Base-by-base conservation (phyloP, 2,113 vertebrate species). In the Caranx melampygus region DNA sequence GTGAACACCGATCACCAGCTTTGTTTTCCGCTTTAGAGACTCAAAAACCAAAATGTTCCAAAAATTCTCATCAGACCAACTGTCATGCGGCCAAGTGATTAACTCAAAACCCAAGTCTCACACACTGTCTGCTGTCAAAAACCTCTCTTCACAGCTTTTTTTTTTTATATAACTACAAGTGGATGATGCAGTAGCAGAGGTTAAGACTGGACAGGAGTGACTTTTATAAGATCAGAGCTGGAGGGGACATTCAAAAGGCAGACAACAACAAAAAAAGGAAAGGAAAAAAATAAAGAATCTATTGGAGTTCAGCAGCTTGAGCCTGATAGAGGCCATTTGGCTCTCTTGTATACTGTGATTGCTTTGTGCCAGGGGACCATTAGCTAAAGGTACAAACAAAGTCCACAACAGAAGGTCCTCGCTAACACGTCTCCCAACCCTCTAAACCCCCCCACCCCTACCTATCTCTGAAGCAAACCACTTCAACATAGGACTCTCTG, bases 401-500 rank as follows among this genome's bases (percentile, higher is more conserved):
- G 79, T 74, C 75, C 71, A 66, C 83, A 83, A 83, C 83, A 84
- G 61, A 84, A 82, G 70, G 75, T 82, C 72, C 26, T 45, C 60
- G 63, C 64, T 74, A 84, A 87, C 82, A 71, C 74, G 63, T 87
- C 74, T 37, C 74, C 6, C 9, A 10, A 65, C 60, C 54, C n/a
- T 45, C 63, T 35, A 68, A 57, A 37, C 35, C 40, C 16, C 40
- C 47, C 61, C 26, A 40, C 60, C 60, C 40, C 64, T 31, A 12
- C 47, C 70, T 68, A 51, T 62, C 55, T 70, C 67, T 82, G 90
- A 89, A 91, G 92, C 87, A 84, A 92, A 93, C 93, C 93, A 94
- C 93, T 93, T 94, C 93, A 93, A 92, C 89, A 57, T 80, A 78
- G 78, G 84, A 88, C 75, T 79, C 84, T 84, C 88, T 80, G 87